Evolutionary conservation across 2,888 invertebrate species (phyloP).

Genomic region (Drosophila aldrichi): DNA sequence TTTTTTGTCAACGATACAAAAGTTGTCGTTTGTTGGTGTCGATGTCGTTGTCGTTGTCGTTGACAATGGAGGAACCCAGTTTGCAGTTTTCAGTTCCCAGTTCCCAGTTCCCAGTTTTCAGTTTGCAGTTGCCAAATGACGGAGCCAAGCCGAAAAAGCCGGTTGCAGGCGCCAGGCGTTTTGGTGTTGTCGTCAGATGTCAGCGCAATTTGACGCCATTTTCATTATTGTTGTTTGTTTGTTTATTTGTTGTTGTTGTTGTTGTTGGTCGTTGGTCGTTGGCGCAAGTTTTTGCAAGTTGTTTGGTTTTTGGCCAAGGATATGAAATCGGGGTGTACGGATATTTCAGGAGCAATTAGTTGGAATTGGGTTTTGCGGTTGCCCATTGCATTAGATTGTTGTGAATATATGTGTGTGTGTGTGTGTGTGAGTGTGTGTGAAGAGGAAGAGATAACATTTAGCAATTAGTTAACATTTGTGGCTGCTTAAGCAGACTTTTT

Average conservation of each 20-base stretch:
- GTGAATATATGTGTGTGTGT: conserved; percentile 24
- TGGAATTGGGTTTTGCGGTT: conserved; percentile 75
- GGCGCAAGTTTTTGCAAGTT: conserved; percentile 66
- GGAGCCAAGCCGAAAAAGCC: conserved; percentile 24
- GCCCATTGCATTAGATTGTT: conserved; percentile 48
- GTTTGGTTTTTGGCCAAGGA: conserved; percentile 55
- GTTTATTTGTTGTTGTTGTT: conserved; percentile 26
- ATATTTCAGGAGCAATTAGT: conserved; percentile 83
- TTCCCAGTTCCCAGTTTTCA: conserved; percentile 30
- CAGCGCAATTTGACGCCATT: conserved; percentile 84
- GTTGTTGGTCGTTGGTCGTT: conserved; percentile 41
- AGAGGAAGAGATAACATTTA: conserved; percentile 56
- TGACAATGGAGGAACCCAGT: conserved; percentile 57
- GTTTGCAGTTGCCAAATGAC: conserved; percentile 37
- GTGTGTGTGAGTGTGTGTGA: conserved; percentile 19
- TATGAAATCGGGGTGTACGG: conserved; percentile 63
- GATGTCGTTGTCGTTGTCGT: conserved; percentile 73
- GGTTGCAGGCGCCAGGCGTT: conserved; percentile 30
- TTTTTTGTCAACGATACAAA: conserved; percentile 56
- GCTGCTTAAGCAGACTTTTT: conserved; percentile 15
- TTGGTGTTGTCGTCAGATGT: conserved; percentile 76
- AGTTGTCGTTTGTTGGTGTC: conserved; percentile 55
- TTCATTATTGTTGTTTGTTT: conserved; percentile 67
- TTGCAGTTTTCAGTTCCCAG: conserved; percentile 14
- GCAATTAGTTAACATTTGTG: conserved; percentile 70